Evolutionary conservation across 2,888 invertebrate species (phyloP), one percentile per base, ranked within the genome.

Genomic region (Quadroppia sp.): DNA sequence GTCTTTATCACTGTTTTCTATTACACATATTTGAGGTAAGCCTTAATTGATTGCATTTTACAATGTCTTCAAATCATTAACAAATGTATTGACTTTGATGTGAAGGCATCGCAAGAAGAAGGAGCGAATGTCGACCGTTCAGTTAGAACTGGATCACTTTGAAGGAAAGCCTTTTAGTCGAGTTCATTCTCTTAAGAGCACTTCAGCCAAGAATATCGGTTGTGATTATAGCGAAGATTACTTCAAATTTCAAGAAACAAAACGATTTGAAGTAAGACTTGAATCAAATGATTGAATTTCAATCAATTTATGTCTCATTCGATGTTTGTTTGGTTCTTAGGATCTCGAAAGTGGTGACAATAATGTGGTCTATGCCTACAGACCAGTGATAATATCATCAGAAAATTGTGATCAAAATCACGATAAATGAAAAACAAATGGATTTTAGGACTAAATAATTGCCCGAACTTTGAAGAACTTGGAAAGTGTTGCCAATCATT

Each of bases 1-100:
- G 81, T 82, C 75, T 79, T 83, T 74, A 80, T 83, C 76, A 81
- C 76, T 42, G 74, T 78, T 70, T 74, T 71, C 32, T 76, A 75
- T 59, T 77, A 76, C 75, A 74, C 77, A 71, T 75, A 77, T 56
- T 73, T 76, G 73, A 77, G 76, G 78, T 78, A 40, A 74, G 76
- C 71, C 32, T 56, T 48, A 4, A 59, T 15, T 42, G 25, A 2
- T 11, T 48, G 3, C 3, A 48, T 17, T 53, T 23, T 11, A 25
- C 9, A 13, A 23, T 13, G 2, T 53, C 6, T 53, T 17, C 13
- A 3, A 23, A 9, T 13, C 20, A 53, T 17, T 64, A 2, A 32
- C 6, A 17, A 32, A 73, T 32, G 25, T 15, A 40, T 20, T 72
- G 6, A 40, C 30, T 70, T 42, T 25, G 1, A 53, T 23, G 1